Evolutionary conservation across 2,888 invertebrate species (phyloP), one percentile per base, ranked within the genome.

Genomic region (Lasioglossum malachurum): DNA sequence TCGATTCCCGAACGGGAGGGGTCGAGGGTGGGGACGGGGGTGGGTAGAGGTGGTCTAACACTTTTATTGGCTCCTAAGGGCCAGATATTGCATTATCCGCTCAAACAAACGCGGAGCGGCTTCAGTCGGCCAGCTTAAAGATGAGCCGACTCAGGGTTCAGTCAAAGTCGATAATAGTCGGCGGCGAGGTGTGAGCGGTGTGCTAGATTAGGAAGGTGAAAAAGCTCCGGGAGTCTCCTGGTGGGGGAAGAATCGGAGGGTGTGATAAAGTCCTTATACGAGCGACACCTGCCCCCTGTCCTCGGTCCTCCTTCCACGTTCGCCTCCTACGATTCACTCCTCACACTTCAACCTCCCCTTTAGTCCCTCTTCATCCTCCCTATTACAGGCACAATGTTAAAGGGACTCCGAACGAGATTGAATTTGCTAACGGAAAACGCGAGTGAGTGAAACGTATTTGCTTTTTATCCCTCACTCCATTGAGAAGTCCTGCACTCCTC

Each of bases 401-500:
- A 93, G 94, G 94, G 93, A 93, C 93, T 93, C 93, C 94, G 93
- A 93, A 94, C 94, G 94, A 95, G 94, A 95, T 95, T 95, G 94
- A 95, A 94, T 95, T 95, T 94, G 94, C 94, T 93, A 94, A 94
- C 94, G 94, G 94, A 94, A 94, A 94, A 94, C 93, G 94, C 94
- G 94, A 94, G 94, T 93, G 94, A 94, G 94, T 94, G 94, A 94
- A 95, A 94, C 94, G 94, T 94, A 94, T 94, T 95, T 94, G 94
- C 95, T 94, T 95, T 94, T 94, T 94, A 94, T 94, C 94, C 94
- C 93, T 93, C 92, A 92, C 93, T 93, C 93, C 93, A 94, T 94
- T 94, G 92, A 93, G 92, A 91, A 92, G 91, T 92, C 91, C 92
- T 88, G 90, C 91, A 88, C 89, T 89, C 90, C 86, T 83, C 89